Evolutionary conservation across 2,113 vertebrate species (phyloP).

Genomic region (Trachemys scripta): DNA sequence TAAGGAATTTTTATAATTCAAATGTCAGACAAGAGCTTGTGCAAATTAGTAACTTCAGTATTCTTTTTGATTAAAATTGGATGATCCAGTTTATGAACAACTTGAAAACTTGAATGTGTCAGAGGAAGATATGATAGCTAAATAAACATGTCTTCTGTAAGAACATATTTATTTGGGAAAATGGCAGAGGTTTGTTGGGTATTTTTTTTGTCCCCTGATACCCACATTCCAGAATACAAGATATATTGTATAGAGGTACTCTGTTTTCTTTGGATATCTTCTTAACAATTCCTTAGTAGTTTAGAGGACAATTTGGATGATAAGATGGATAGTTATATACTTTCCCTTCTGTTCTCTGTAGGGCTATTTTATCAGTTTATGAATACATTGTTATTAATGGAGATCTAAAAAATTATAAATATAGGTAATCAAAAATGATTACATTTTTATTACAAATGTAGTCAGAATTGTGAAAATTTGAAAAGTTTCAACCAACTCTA

Average conservation of each 20-base stretch:
- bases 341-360: neutral
- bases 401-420: neutral
- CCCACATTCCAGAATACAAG: neutral
- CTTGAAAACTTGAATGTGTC: neutral
- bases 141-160: too few species aligned
- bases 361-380: neutral
- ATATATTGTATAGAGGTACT: constrained; percentile 10
- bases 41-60: neutral
- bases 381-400: neutral
- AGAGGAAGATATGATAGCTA: too few species aligned
- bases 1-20: neutral
- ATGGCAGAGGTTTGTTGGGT: too few species aligned
- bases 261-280: constrained; percentile 10
- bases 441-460: neutral
- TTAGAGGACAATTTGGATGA: neutral
- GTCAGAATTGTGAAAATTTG: neutral
- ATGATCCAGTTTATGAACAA: neutral
- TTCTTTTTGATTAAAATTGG: neutral
- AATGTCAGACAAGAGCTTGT: neutral
- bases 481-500: neutral
- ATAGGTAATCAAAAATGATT: neutral
- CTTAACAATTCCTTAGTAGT: constrained; percentile 32
- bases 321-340: neutral
- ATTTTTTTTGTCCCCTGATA: constrained; percentile 20
- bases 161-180: too few species aligned